Evolutionary conservation across 1,140 invertebrate genomes (phyloP), one percentile per base, ranked within the genome.

Genomic region (Sminthurinus signatus): DNA sequence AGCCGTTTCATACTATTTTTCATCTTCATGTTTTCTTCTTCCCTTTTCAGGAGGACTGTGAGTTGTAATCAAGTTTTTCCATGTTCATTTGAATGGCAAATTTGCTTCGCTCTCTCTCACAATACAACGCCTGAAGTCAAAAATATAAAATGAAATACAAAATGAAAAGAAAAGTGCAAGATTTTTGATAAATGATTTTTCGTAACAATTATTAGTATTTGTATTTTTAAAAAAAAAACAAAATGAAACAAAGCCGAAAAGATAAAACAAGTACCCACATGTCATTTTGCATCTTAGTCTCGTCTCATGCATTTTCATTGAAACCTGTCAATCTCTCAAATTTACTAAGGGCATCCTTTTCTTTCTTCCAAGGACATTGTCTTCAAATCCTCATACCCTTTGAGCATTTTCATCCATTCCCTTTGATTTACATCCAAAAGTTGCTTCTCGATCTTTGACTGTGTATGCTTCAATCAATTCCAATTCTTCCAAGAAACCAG

Each of bases 31-130:
- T 69, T 72, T 54, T 72, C 64, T 5, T 48, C 28, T 42, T 62
- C 58, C 14, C 70, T 60, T 23, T 56, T 50, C 28, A 51, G 46
- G 17, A 69, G 31, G 8, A 72, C 65, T 17, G 63, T n/a, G 19
- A 69, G 52, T 72, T 72, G 56, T 69, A 72, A 31, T 69, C 64
- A 21, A 72, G 54, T 54, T 72, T 72, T 25, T 72, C 70, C 46
- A 67, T 28, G 55, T 72, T 72, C 8, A 67, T 27, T 31, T 67
- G 67, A 28, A 52, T 59, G 2, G 67, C 59, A 21, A 48, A 57
- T 57, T 72, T 72, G 8, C 67, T 59, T 39, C 65, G 48, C 29
- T 72, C 70, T 21, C 66, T 29, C 52, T 69, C 67, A 46, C 60
- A 25, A 19, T 63, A 36, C 3, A 72, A 46, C 46, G 43, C 62